Percentiles rank a stretch among this genome's conserved stretches.
Conservation (phyloP, 2,888 invertebrate species). For the Fragum fragum region DNA sequence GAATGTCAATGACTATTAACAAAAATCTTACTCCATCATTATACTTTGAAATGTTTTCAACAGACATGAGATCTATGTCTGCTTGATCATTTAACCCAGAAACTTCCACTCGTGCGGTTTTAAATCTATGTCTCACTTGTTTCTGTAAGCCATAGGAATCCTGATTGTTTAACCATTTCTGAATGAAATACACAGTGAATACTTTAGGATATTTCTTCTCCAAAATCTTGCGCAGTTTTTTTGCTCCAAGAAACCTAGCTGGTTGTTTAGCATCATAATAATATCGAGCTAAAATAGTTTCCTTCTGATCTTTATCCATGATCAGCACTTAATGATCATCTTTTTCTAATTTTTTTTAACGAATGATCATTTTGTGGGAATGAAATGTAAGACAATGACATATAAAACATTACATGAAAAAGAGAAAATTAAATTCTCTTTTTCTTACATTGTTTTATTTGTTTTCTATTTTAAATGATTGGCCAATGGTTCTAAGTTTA, state of each 20-base stretch:
- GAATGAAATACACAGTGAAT: too few species aligned
- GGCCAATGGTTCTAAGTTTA: too few species aligned
- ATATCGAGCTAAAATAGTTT: constrained; percentile 41
- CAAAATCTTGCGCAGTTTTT: constrained; percentile 1
- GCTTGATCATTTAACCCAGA: constrained; percentile 46
- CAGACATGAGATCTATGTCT: constrained; percentile 50
- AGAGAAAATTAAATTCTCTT: neutral
- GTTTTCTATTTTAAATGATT: too few species aligned
- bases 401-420: neutral
- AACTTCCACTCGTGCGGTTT: too few species aligned
- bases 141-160: constrained; percentile 46
- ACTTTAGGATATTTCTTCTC: constrained; percentile 38
- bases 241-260: constrained; percentile 33
- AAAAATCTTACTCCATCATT: constrained; percentile 50
- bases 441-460: too few species aligned
- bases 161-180: too few species aligned
- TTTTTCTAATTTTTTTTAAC: neutral
- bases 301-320: constrained; percentile 45
- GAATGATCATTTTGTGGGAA: neutral
- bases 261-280: constrained; percentile 43
- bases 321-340: neutral
- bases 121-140: constrained; percentile 44
- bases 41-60: constrained; percentile 45
- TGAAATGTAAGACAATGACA: neutral
- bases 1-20: constrained; percentile 46